Evolutionary conservation across 2,888 invertebrate genomes (phyloP).

Genomic region (Tuta absoluta): DNA sequence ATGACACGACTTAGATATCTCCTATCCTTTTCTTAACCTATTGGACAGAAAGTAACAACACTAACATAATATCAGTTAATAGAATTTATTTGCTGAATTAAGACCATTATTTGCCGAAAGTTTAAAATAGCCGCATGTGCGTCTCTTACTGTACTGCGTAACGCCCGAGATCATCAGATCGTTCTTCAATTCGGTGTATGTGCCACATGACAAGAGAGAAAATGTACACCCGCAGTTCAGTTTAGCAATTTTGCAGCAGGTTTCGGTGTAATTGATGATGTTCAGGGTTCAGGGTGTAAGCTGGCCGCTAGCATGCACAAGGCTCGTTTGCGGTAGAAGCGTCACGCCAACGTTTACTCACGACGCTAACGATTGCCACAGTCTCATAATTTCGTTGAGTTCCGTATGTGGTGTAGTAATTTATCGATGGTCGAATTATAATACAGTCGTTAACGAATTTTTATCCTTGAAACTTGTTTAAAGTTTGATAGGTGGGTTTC

Average conservation of each 20-base stretch:
- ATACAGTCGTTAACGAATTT: not conserved
- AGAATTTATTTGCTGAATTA: no score
- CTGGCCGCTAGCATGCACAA: slow-evolving; percentile 42
- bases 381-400: not conserved
- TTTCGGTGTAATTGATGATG: slow-evolving; percentile 54
- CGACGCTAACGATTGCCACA: no score
- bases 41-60: no score
- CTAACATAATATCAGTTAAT: no score
- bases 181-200: no score
- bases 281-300: slow-evolving; percentile 46
- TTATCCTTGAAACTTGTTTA: not conserved
- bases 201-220: no score
- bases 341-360: slow-evolving; percentile 43
- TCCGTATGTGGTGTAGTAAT: slow-evolving; percentile 1
- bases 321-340: slow-evolving; percentile 46
- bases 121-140: no score
- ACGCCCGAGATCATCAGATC: no score
- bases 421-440: not conserved
- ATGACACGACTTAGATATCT: no score
- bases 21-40: no score
- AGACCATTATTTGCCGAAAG: no score
- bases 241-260: slow-evolving; percentile 36
- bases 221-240: not conserved
- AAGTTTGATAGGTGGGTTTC: not conserved
- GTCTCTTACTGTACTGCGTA: no score